Evolutionary conservation across 1,140 invertebrate genomes (phyloP).

Genomic region (Halesus radiatus): DNA sequence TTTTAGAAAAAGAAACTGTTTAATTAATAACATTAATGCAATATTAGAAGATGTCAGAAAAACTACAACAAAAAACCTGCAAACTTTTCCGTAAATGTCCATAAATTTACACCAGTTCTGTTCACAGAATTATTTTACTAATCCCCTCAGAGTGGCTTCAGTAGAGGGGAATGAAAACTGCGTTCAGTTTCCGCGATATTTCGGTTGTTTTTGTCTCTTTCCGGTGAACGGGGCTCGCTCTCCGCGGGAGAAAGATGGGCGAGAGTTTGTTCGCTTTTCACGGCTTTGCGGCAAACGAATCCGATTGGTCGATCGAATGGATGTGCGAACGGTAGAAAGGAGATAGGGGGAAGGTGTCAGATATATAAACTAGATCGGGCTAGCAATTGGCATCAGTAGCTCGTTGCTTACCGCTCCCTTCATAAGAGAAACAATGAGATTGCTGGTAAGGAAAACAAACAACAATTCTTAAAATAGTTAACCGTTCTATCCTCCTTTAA

Average conservation of each 20-base stretch:
- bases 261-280: slow-evolving; percentile 26
- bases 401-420: slow-evolving; percentile 54
- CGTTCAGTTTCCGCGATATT: neutral
- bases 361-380: slow-evolving; percentile 46
- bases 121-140: neutral
- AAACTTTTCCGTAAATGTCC: neutral
- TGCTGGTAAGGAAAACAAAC: slow-evolving; percentile 52
- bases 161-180: slow-evolving; percentile 10
- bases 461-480: neutral
- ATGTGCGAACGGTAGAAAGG: slow-evolving; percentile 36
- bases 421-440: slow-evolving; percentile 56
- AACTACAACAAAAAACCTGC: neutral
- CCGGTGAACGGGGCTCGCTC: neutral
- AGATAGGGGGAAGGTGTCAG: slow-evolving; percentile 36
- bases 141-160: neutral
- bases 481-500: neutral
- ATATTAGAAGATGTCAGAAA: no score
- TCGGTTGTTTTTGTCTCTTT: slow-evolving; percentile 44
- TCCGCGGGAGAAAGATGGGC: slow-evolving; percentile 26
- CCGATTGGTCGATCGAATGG: slow-evolving; percentile 21
- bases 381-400: slow-evolving; percentile 52
- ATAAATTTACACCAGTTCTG: slow-evolving; percentile 1
- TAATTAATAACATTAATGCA: no score
- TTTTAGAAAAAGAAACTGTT: no score
- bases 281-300: neutral